Conservation (phyloP, 2,888 invertebrate genomes). For the Calameuta pallipes region DNA sequence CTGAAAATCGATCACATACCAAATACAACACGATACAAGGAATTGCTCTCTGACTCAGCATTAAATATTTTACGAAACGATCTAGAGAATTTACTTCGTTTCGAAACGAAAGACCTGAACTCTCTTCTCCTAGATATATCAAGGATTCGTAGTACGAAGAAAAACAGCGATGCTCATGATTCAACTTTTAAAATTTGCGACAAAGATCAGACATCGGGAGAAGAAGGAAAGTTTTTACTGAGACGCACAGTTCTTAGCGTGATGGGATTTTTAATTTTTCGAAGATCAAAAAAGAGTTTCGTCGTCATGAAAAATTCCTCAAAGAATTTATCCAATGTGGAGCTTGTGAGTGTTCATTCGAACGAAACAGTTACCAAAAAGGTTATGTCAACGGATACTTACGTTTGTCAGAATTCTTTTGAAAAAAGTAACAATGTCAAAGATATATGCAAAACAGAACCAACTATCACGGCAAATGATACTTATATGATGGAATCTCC, state of each 20-base stretch:
- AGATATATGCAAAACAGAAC: background rate
- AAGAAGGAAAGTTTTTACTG: background rate
- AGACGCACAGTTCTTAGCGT: constrained; percentile 3
- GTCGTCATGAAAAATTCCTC: background rate
- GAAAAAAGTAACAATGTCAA: background rate
- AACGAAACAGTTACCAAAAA: background rate
- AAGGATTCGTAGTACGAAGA: background rate
- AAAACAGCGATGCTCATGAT: background rate
- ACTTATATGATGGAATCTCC: background rate
- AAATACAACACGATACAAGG: constrained; percentile 11
- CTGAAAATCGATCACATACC: constrained; percentile 27
- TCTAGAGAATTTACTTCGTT: constrained; percentile 31
- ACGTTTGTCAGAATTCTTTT: background rate
- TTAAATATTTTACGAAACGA: constrained; percentile 26
- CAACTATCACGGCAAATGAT: background rate
- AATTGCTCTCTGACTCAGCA: constrained; percentile 13
- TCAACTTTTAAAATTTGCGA: background rate
- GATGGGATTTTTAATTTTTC: constrained; percentile 23
- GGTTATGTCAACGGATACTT: background rate
- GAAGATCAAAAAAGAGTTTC: background rate
- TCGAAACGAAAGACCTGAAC: constrained; percentile 27
- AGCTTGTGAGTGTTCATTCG: background rate
- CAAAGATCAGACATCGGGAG: background rate
- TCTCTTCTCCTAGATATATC: background rate
- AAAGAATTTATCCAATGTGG: background rate